Conservation (phyloP, 2,888 invertebrate genomes). For the Nysson spinosus region DNA sequence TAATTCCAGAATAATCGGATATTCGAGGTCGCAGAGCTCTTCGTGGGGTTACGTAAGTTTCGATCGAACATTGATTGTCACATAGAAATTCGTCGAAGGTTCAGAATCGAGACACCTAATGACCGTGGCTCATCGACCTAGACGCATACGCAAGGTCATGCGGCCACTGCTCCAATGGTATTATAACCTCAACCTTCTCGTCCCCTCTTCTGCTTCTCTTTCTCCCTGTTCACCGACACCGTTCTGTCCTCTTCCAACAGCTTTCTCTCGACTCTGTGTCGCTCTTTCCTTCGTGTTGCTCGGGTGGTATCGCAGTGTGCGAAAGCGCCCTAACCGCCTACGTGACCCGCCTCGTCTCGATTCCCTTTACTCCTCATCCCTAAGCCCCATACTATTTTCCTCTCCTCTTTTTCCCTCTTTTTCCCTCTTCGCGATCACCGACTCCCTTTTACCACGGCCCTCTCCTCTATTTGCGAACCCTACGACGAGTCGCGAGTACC, state of each 20-base stretch:
- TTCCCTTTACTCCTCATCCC: conserved; percentile 6
- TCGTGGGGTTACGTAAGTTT: conserved; percentile 19
- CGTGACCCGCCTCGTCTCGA: conserved; percentile 32
- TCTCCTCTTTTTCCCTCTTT: conserved; percentile 4
- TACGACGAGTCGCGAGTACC: conserved; percentile 30
- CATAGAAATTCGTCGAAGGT: conserved; percentile 40
- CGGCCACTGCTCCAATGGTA: conserved; percentile 74
- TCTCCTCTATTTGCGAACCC: conserved; percentile 30
- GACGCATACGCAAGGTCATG: conserved; percentile 74
- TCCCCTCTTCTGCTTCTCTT: conserved; percentile 30
- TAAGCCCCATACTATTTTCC: conserved; percentile 3
- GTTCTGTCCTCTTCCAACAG: conserved; percentile 31
- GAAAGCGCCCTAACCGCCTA: conserved; percentile 49
- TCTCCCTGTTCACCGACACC: conserved; percentile 17
- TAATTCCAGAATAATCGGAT: too few species aligned
- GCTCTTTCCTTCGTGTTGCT: too few species aligned
- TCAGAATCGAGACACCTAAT: conserved; percentile 45
- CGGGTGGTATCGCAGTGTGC: too few species aligned
- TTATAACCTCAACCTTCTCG: conserved; percentile 68
- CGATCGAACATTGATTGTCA: conserved; percentile 7
- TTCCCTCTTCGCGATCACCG: conserved; percentile 13
- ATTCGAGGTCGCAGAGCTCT: too few species aligned
- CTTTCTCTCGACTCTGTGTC: conserved; percentile 25
- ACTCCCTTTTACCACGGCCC: conserved; percentile 32
- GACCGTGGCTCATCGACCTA: conserved; percentile 68